phyloP scores from a whole-genome alignment of 1,140 invertebrate genomes.

The Macrosteles quadrilineatus region DNA sequence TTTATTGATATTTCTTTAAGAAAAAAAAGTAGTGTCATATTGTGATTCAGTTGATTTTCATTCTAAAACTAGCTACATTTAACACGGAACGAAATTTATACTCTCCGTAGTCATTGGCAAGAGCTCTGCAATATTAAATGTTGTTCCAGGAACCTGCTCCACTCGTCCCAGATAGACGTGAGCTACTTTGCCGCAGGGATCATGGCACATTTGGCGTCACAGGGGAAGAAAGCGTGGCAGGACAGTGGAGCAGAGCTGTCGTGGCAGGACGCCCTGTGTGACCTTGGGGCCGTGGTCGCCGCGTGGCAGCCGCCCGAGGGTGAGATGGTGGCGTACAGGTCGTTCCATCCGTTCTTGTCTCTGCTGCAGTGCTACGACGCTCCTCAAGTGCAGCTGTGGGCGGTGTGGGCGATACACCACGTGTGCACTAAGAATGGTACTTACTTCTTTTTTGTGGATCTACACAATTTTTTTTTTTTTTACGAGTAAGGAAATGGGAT shows the following conservation, averaged over 20 bases:
- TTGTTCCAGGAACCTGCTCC: slow-evolving; percentile 54
- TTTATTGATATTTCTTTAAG: too few species aligned
- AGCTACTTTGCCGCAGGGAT: slow-evolving; percentile 85
- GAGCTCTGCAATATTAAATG: slow-evolving; percentile 12
- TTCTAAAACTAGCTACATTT: too few species aligned
- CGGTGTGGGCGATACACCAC: slow-evolving; percentile 82
- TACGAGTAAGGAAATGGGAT: too few species aligned
- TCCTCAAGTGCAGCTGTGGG: slow-evolving; percentile 76
- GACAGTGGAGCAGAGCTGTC: slow-evolving; percentile 40
- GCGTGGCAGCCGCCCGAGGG: slow-evolving; percentile 71
- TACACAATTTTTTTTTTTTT: too few species aligned
- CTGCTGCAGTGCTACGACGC: slow-evolving; percentile 61
- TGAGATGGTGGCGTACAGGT: slow-evolving; percentile 85
- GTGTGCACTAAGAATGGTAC: slow-evolving; percentile 80
- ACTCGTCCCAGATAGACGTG: slow-evolving; percentile 73
- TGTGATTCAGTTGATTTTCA: too few species aligned
- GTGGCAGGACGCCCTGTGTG: slow-evolving; percentile 58
- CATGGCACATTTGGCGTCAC: slow-evolving; percentile 73
- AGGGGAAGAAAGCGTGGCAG: slow-evolving; percentile 52
- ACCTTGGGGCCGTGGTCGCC: slow-evolving; percentile 61
- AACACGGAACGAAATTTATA: too few species aligned
- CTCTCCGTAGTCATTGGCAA: not conserved
- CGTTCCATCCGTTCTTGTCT: slow-evolving; percentile 77
- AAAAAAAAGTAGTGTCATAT: too few species aligned
- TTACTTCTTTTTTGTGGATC: too few species aligned